Conservation (phyloP, 2,797 vertebrate genomes). For the Sebastes aleutianus region DNA sequence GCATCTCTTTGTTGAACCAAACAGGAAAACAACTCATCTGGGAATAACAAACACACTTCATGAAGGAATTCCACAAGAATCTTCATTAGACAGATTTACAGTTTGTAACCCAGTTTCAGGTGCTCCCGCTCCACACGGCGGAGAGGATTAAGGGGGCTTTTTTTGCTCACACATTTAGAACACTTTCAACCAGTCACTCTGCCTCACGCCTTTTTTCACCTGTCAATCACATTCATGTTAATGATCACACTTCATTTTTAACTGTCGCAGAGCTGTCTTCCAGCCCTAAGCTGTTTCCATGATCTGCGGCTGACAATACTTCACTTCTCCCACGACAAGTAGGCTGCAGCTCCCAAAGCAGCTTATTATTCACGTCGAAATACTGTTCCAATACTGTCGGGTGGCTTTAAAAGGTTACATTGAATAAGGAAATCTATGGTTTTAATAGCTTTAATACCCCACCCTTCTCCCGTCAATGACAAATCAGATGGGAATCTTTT, state of each 20-base stretch:
- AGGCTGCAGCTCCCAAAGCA: neutral
- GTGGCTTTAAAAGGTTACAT: neutral
- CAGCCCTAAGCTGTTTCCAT: constrained; percentile 25
- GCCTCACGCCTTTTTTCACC: constrained; percentile 24
- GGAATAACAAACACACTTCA: neutral
- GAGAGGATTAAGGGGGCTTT: constrained; percentile 9
- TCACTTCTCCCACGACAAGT: neutral
- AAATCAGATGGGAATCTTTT: neutral
- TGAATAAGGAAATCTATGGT: neutral
- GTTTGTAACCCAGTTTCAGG: constrained; percentile 24
- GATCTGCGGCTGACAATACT: constrained; percentile 23
- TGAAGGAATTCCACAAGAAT: constrained; percentile 16
- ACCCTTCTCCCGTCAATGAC: neutral
- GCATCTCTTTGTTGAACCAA: neutral
- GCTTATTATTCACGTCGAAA: neutral
- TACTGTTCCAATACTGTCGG: neutral
- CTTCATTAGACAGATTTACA: neutral
- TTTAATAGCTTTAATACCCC: neutral
- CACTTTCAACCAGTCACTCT: constrained; percentile 15
- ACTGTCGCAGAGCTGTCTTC: constrained; percentile 6
- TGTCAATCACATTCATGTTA: constrained; percentile 44
- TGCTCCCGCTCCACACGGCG: neutral
- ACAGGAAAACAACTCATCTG: neutral
- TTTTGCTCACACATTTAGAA: constrained; percentile 30
- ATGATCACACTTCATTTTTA: constrained; percentile 38